Conservation (phyloP, 2,797 vertebrate genomes). For the Syngnathus rostellatus region DNA sequence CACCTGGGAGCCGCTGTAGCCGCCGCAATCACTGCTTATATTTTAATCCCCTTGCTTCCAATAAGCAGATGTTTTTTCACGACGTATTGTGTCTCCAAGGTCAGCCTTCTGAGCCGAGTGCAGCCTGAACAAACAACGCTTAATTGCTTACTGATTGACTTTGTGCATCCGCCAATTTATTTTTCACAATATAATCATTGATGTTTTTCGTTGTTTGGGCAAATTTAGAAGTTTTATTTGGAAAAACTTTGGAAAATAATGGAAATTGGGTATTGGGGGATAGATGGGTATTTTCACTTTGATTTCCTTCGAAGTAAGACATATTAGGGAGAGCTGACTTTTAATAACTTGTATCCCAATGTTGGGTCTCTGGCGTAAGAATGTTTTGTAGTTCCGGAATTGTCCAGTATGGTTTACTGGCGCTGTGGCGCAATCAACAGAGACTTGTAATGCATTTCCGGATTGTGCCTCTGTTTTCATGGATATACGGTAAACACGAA, state of each 20-base stretch:
- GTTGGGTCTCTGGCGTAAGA: not conserved
- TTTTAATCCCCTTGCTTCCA: not conserved
- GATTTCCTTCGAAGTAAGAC: not conserved
- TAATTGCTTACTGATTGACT: not conserved
- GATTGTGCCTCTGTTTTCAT: no score
- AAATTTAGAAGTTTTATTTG: not conserved
- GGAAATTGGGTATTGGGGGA: not conserved
- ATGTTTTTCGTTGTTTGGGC: not conserved
- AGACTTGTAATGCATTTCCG: no score
- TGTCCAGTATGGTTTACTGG: no score
- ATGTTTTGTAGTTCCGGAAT: no score
- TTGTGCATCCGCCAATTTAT: not conserved
- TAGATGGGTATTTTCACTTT: not conserved
- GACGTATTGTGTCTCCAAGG: not conserved
- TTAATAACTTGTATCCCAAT: not conserved
- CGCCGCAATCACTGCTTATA: not conserved
- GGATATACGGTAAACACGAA: no score
- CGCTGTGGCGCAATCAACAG: no score
- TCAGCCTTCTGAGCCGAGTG: not conserved
- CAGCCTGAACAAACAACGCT: not conserved
- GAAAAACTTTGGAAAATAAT: not conserved
- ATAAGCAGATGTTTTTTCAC: not conserved
- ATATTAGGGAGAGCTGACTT: not conserved
- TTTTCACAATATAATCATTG: not conserved
- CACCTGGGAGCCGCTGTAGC: conserved; percentile 2